Evolutionary conservation across 2,797 vertebrate genomes (phyloP).

Genomic region (Labroides dimidiatus): DNA sequence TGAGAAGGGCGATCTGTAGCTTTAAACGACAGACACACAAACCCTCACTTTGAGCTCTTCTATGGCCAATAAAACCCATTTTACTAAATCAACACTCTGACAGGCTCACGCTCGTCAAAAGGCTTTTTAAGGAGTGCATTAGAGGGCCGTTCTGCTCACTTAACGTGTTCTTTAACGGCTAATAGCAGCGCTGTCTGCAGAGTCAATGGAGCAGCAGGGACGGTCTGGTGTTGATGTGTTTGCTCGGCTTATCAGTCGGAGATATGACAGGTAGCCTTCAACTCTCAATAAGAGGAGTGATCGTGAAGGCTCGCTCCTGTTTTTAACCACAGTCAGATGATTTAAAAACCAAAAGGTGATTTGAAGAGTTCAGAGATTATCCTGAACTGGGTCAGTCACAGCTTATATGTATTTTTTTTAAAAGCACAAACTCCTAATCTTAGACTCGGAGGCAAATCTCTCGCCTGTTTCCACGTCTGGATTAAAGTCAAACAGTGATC

Average conservation of each 20-base stretch:
- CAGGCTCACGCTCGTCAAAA: conserved; percentile 26
- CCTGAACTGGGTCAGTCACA: neutral
- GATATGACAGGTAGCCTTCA: conserved; percentile 47
- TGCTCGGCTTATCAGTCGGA: conserved; percentile 36
- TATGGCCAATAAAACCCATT: conserved; percentile 45
- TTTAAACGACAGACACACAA: conserved; percentile 26
- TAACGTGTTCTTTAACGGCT: conserved; percentile 37
- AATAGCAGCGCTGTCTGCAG: conserved; percentile 21
- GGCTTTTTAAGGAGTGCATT: conserved; percentile 50
- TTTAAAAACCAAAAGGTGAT: neutral
- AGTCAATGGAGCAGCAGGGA: conserved; percentile 13
- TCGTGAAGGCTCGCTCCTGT: conserved; percentile 21
- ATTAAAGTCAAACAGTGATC: conserved; percentile 13
- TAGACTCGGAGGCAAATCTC: neutral
- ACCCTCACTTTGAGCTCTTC: conserved; percentile 22
- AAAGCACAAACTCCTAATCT: neutral
- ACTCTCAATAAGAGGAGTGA: conserved; percentile 12
- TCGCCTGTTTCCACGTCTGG: neutral
- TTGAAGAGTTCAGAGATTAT: neutral
- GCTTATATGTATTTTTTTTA: neutral
- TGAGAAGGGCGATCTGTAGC: neutral
- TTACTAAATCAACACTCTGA: conserved; percentile 25
- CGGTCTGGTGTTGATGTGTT: conserved; percentile 6
- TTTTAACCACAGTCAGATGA: neutral
- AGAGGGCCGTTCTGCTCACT: conserved; percentile 31